A percentile compares a stretch with the other conserved stretches of the same genome.
Evolutionary conservation across 2,113 vertebrate species (phyloP).

Genomic region (Anhinga rufa): DNA sequence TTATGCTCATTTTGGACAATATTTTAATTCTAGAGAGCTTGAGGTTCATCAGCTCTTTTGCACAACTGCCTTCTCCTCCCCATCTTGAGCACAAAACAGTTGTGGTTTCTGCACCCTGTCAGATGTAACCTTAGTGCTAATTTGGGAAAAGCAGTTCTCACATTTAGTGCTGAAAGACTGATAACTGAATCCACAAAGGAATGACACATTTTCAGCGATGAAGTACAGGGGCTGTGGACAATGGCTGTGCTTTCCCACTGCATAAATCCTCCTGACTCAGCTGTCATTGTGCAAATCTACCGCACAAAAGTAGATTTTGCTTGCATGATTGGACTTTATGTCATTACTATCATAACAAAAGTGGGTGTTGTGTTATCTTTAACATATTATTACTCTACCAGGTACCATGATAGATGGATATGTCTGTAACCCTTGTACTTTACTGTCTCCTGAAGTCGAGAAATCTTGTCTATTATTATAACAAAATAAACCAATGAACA

Average conservation of each 20-base stretch:
- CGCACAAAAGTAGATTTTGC: constrained; percentile 56
- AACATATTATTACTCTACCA: neutral
- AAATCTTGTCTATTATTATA: neutral
- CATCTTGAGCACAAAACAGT: neutral
- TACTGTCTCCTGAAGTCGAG: neutral
- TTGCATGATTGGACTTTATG: constrained; percentile 35
- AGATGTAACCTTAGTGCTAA: constrained; percentile 61
- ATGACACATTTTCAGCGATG: constrained; percentile 43
- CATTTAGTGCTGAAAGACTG: constrained; percentile 67
- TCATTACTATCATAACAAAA: constrained; percentile 35
- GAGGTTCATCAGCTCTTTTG: neutral
- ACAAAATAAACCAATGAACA: neutral
- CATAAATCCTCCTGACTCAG: constrained; percentile 64
- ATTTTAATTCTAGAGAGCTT: neutral
- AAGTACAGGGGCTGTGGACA: constrained; percentile 54
- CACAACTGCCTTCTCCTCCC: neutral
- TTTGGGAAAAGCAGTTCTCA: constrained; percentile 69
- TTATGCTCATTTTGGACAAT: neutral
- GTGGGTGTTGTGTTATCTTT: constrained; percentile 6
- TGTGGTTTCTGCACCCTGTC: constrained; percentile 59
- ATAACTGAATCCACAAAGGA: constrained; percentile 58
- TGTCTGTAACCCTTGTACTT: neutral
- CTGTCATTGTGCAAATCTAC: constrained; percentile 47
- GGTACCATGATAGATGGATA: neutral
- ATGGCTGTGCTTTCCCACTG: constrained; percentile 59